These are phyloP conservation scores for Eilema depressum DNA, from an alignment of 2,888 invertebrate genomes.

Conservation along the genomic window DNA sequence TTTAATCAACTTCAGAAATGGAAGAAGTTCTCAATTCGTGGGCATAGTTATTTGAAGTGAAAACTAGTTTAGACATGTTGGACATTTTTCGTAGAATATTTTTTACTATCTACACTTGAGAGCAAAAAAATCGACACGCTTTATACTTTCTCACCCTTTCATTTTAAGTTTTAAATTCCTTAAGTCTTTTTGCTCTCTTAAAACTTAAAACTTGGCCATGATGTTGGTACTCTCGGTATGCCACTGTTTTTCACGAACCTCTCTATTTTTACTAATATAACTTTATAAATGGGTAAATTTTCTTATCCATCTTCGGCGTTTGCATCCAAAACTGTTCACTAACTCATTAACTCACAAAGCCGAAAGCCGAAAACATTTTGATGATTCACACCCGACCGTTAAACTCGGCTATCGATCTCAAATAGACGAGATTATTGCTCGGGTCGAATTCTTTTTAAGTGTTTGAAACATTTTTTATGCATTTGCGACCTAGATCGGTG, in stretches of 20 bases:
- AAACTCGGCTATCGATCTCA: slow-evolving; percentile 22
- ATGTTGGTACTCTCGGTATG: background rate
- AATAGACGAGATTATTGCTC: background rate
- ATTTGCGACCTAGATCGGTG: background rate
- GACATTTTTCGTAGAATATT: background rate
- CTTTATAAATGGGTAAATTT: slow-evolving; percentile 14
- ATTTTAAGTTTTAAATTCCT: too few relatives aligned
- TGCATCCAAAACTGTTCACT: slow-evolving; percentile 17
- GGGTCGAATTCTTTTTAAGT: background rate
- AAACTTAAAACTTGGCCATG: too few relatives aligned
- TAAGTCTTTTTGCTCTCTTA: too few relatives aligned
- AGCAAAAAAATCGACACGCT: too few relatives aligned
- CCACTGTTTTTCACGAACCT: background rate
- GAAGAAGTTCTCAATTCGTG: background rate
- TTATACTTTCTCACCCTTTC: too few relatives aligned
- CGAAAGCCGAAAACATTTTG: slow-evolving; percentile 27
- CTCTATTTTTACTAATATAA: slow-evolving; percentile 10
- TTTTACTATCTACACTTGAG: too few relatives aligned
- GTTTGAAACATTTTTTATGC: background rate
- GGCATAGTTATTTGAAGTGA: background rate
- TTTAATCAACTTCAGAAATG: background rate
- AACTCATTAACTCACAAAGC: slow-evolving; percentile 24
- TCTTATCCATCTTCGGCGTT: slow-evolving; percentile 5
- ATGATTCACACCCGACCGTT: slow-evolving; percentile 13
- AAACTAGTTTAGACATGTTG: too few relatives aligned